A percentile compares a stretch with the other conserved stretches of the same genome.
Evolutionary conservation across 2,888 invertebrate genomes (phyloP).

Genomic region (Drosophila antonietae): DNA sequence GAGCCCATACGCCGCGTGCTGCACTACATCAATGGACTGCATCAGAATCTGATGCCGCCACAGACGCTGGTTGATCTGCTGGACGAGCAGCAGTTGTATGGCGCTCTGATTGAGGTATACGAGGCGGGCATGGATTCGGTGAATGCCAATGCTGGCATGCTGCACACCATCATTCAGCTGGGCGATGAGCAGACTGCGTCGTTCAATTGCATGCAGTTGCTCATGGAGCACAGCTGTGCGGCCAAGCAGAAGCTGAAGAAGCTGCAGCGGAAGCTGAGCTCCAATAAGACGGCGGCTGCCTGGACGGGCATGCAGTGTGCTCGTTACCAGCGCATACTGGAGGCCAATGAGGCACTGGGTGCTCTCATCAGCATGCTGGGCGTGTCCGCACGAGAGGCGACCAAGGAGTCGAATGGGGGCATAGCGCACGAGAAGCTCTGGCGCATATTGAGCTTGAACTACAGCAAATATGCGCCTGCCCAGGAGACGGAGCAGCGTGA

Average conservation of each 20-base stretch:
- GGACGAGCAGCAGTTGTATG: conserved; percentile 88
- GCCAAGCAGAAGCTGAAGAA: conserved; percentile 93
- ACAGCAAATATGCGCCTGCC: conserved; percentile 80
- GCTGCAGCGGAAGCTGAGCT: conserved; percentile 89
- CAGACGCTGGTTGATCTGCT: conserved; percentile 86
- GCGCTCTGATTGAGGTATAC: conserved; percentile 85
- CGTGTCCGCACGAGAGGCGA: conserved; percentile 86
- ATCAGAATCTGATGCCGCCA: conserved; percentile 90
- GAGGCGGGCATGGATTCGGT: conserved; percentile 90
- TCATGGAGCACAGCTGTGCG: conserved; percentile 89
- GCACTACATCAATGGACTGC: conserved; percentile 92
- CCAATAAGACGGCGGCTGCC: conserved; percentile 82
- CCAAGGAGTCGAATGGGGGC: conserved; percentile 85
- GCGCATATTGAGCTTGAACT: conserved; percentile 87
- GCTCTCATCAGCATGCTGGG: conserved; percentile 87
- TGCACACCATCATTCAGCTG: conserved; percentile 86
- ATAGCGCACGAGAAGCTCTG: conserved; percentile 88
- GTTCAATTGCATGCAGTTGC: conserved; percentile 90
- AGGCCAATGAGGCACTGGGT: conserved; percentile 87
- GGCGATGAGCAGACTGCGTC: conserved; percentile 88
- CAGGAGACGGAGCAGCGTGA: conserved; percentile 57
- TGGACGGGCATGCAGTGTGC: conserved; percentile 82
- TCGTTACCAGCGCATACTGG: conserved; percentile 86
- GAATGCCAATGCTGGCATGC: conserved; percentile 87
- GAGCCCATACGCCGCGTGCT: conserved; percentile 94